phyloP scores from a whole-genome alignment of 2,888 invertebrate species.

The Drosophila incognita region DNA sequence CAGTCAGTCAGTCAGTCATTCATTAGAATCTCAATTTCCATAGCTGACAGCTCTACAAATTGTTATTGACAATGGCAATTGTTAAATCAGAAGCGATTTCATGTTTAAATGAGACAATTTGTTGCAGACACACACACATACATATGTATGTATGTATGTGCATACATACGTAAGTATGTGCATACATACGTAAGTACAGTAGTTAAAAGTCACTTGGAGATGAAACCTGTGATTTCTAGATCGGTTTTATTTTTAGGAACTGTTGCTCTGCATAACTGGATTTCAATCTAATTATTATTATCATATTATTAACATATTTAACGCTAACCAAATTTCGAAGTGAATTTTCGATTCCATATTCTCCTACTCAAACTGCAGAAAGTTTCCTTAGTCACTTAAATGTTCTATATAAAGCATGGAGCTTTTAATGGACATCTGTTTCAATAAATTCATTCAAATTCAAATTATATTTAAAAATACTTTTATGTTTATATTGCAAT shows the following conservation, averaged over 20 bases:
- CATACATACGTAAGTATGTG: neutral
- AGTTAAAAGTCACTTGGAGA: neutral
- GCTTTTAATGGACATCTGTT: neutral
- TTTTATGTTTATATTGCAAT: neutral
- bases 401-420: neutral
- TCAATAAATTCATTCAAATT: neutral
- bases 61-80: slow-evolving; percentile 81
- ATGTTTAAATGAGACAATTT: slow-evolving; percentile 74
- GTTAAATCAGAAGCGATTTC: slow-evolving; percentile 77
- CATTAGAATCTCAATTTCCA: slow-evolving; percentile 76
- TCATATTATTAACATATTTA: neutral
- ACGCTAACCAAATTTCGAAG: neutral
- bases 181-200: slow-evolving; percentile 1
- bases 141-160: neutral
- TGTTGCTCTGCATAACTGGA: neutral
- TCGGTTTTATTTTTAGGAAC: neutral
- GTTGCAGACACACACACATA: slow-evolving; percentile 1
- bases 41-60: slow-evolving; percentile 74
- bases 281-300: too few species aligned
- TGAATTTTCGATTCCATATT: neutral
- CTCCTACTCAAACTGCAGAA: neutral
- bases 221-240: neutral
- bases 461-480: neutral
- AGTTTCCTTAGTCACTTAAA: neutral
- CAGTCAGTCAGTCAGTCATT: slow-evolving; percentile 57